Evolutionary conservation across 1,140 invertebrate genomes (phyloP).

Genomic region (Drosophila serrata): DNA sequence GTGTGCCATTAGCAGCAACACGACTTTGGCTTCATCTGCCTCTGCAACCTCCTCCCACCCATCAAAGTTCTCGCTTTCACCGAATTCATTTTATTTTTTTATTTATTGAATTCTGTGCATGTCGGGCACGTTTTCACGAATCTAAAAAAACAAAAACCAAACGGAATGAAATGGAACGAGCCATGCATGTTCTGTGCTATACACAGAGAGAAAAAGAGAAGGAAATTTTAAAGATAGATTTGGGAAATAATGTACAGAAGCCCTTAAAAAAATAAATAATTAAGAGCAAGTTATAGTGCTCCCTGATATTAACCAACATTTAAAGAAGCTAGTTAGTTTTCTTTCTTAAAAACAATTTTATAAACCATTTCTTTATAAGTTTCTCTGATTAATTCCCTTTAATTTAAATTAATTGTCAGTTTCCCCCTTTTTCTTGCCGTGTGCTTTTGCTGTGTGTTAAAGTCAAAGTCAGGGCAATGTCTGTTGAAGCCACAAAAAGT

Average conservation of each 20-base stretch:
- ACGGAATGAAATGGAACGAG: slow-evolving; percentile 40
- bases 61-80: slow-evolving; percentile 73
- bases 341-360: no score
- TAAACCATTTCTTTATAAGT: not conserved
- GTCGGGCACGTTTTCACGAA: slow-evolving; percentile 80
- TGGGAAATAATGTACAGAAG: no score
- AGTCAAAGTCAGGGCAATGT: slow-evolving; percentile 6
- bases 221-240: not conserved
- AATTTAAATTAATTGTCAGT: not conserved
- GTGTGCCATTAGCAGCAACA: slow-evolving; percentile 68
- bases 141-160: slow-evolving; percentile 38
- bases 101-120: slow-evolving; percentile 81
- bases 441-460: not conserved
- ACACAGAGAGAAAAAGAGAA: not conserved
- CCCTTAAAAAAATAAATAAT: no score
- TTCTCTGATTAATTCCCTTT: not conserved
- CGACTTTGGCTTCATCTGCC: slow-evolving; percentile 42
- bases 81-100: slow-evolving; percentile 79
- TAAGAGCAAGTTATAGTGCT: not conserved
- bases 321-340: not conserved
- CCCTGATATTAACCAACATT: not conserved
- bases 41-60: slow-evolving; percentile 5
- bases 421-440: not conserved
- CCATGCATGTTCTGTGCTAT: slow-evolving; percentile 50
- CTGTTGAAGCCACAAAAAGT: slow-evolving; percentile 5